A percentile compares a stretch with the other conserved stretches of the same genome.
Conservation (phyloP, 2,797 vertebrate genomes). For the Rhyacichthys aspro region DNA sequence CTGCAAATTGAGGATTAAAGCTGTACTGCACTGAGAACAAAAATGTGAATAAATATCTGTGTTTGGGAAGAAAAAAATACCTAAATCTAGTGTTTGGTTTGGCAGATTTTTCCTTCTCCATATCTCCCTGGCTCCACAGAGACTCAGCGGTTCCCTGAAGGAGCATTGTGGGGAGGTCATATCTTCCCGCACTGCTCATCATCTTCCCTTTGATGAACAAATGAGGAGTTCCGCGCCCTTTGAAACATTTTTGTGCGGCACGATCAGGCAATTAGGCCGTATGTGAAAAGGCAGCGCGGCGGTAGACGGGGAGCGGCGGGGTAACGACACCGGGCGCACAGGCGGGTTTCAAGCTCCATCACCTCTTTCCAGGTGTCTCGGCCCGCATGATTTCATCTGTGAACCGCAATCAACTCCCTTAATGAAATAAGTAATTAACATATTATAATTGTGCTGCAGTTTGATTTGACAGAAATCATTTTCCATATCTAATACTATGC, state of each 20-base stretch:
- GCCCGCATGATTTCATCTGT: constrained; percentile 90
- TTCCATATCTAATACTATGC: constrained; percentile 99
- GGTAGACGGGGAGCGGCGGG: constrained; percentile 53
- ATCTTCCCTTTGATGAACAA: constrained; percentile 68
- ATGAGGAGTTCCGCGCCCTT: constrained; percentile 59
- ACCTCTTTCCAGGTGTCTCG: constrained; percentile 90
- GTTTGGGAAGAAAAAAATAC: too few species aligned
- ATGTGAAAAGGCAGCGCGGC: constrained; percentile 57
- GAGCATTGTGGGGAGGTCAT: constrained; percentile 52
- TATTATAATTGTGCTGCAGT: constrained; percentile 99
- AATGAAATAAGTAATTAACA: constrained; percentile 99
- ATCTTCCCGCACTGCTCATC: constrained; percentile 55
- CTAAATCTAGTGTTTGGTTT: too few species aligned
- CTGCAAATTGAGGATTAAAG: too few species aligned
- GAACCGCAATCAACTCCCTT: constrained; percentile 96
- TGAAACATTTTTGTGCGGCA: constrained; percentile 54
- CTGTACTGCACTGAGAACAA: too few species aligned
- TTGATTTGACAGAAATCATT: constrained; percentile 99
- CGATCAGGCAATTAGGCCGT: constrained; percentile 68
- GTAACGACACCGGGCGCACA: constrained; percentile 17
- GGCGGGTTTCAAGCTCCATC: constrained; percentile 78
- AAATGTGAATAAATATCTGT: too few species aligned
- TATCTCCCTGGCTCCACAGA: constrained; percentile 39
- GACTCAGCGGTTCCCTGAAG: constrained; percentile 32
- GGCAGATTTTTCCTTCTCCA: not conserved